Evolutionary conservation across 2,888 invertebrate genomes (phyloP), one percentile per base, ranked within the genome.

Genomic region (Zygaena filipendulae): DNA sequence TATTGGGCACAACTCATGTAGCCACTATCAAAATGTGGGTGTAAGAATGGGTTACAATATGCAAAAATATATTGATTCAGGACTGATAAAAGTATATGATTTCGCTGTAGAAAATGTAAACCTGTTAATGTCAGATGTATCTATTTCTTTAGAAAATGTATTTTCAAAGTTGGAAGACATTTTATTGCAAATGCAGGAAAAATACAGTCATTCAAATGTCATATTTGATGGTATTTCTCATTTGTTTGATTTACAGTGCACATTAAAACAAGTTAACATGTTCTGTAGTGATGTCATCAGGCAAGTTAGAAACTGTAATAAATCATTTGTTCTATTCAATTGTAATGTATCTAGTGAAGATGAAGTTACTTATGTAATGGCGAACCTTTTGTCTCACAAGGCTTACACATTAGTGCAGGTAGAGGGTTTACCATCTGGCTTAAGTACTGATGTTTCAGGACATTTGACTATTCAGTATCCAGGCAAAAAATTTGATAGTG

Each of bases 201-300:
- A 58, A 30, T 49, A 60, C 43, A 45, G 56, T 40, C 52, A 71
- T 39, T 79, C 83, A 3, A 83, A 81, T 40, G 59, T 91, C 23
- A 79, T 91, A 25, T 66, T 91, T 30, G 91, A 91, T 55, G 90
- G 91, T 49, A 47, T 91, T 12, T 85, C 87, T 36, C 88, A 90
- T 53, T 68, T 91, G 13, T 79, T 87, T 49, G 87, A 89, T 59
- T 63, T 90, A 36, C 83, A 82, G 23, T 74, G 82, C 23, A 74
- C 64, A 42, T 45, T 84, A 1, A 69, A 53, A 39, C 71, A 84
- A 42, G 69, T 86, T 1, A 79, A 71, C 43, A 48, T 38, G 22
- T 82, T 84, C 54, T 70, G 74, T 42, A 81, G 72, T 40, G 60
- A 68, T 31, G 61, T 81, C 38, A 61, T 75, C 32, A 58, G 62